Evolutionary conservation across 2,797 vertebrate genomes (phyloP).

Genomic region (Malurus leucopterus): DNA sequence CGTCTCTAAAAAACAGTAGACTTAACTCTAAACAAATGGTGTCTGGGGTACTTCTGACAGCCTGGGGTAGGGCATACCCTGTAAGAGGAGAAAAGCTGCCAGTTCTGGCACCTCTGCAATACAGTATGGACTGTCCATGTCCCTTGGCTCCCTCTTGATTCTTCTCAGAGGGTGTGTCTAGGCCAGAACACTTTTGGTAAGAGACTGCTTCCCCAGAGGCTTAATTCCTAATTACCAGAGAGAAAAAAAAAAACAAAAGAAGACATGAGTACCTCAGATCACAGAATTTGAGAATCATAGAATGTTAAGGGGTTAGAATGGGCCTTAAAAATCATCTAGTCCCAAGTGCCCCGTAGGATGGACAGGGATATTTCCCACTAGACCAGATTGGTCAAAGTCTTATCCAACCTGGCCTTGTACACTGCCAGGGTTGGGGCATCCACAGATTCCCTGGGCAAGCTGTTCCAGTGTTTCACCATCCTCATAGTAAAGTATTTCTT

Average conservation of each 20-base stretch:
- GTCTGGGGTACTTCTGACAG: not conserved
- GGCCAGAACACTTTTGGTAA: not conserved
- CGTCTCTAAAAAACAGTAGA: not conserved
- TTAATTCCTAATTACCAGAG: not conserved
- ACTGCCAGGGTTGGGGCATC: not conserved
- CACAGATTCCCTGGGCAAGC: not conserved
- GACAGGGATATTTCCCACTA: not conserved
- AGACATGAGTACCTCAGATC: not conserved
- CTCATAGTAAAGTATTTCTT: not conserved
- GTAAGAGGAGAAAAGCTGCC: not conserved
- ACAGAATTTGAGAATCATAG: not conserved
- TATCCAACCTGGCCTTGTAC: not conserved
- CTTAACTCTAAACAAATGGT: not conserved
- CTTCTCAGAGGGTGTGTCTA: not conserved
- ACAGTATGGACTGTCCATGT: rapidly evolving
- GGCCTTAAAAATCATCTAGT: not conserved
- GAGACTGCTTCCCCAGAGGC: not conserved
- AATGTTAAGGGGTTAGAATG: not conserved
- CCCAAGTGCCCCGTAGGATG: not conserved
- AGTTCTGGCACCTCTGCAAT: not conserved
- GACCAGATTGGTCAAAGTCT: not conserved
- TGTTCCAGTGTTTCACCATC: not conserved
- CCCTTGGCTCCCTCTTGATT: not conserved
- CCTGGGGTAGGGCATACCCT: not conserved
- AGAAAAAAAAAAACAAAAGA: not conserved